Conservation (phyloP, 2,888 invertebrate genomes). For the Seira ritae region DNA sequence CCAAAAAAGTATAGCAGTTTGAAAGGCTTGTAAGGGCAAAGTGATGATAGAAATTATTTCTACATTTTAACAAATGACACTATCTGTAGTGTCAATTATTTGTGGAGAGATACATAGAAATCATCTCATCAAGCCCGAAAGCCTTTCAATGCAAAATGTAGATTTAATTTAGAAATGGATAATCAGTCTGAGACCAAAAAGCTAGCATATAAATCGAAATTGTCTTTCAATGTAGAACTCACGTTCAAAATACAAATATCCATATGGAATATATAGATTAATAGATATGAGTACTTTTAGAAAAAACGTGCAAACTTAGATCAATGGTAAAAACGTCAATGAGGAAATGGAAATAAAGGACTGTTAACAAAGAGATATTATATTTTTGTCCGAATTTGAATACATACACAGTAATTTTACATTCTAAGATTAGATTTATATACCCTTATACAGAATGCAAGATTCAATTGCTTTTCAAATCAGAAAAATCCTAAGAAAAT, state of each 20-base stretch:
- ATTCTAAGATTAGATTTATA: too few relatives aligned
- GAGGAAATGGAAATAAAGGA: too few relatives aligned
- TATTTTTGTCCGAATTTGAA: too few relatives aligned
- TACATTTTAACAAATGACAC: neutral
- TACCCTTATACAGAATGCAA: too few relatives aligned
- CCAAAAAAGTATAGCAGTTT: neutral
- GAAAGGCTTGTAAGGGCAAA: slow-evolving; percentile 4
- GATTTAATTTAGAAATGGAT: slow-evolving; percentile 44
- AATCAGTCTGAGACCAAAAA: slow-evolving; percentile 56
- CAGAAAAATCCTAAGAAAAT: too few relatives aligned
- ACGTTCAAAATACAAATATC: neutral
- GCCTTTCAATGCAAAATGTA: slow-evolving; percentile 16
- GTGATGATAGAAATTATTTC: neutral
- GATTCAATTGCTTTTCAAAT: too few relatives aligned
- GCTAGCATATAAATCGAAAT: slow-evolving; percentile 22
- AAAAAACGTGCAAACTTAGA: too few relatives aligned
- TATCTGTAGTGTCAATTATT: neutral
- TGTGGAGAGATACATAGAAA: too few relatives aligned
- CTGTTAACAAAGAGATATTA: too few relatives aligned
- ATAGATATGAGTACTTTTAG: too few relatives aligned
- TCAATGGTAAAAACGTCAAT: too few relatives aligned
- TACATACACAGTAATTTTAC: too few relatives aligned
- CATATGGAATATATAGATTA: neutral
- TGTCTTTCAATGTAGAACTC: neutral
- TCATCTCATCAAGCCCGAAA: slow-evolving; percentile 10